These are phyloP conservation scores for Parnassius mnemosyne DNA, from an alignment of 2,888 invertebrate genomes.

Conservation along the genomic window DNA sequence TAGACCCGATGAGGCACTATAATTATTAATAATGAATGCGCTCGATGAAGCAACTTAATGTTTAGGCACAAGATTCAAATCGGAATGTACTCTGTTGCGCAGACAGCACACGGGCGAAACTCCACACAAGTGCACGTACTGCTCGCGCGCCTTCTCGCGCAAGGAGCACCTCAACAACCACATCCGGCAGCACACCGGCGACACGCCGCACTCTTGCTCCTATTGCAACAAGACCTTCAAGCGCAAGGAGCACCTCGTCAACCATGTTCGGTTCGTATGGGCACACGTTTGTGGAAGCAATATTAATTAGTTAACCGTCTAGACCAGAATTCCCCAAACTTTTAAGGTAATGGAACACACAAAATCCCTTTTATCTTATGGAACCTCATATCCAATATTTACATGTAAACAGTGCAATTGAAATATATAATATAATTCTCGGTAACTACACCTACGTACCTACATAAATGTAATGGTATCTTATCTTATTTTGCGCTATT, in stretches of 20 bases:
- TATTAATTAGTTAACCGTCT: neutral
- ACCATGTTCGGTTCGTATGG: constrained; percentile 74
- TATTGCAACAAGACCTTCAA: constrained; percentile 86
- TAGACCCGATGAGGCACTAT: too few relatives aligned
- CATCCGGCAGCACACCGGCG: constrained; percentile 86
- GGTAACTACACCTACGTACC: too few relatives aligned
- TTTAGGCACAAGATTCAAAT: constrained; percentile 43
- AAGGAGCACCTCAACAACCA: constrained; percentile 94
- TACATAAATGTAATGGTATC: too few relatives aligned
- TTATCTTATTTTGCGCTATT: too few relatives aligned
- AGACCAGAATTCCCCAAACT: too few relatives aligned
- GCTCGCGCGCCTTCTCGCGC: constrained; percentile 82
- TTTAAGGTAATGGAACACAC: too few relatives aligned
- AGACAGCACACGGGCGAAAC: constrained; percentile 91
- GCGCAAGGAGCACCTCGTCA: constrained; percentile 86
- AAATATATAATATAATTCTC: too few relatives aligned
- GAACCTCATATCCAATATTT: too few relatives aligned
- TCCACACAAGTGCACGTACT: constrained; percentile 86
- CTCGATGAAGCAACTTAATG: neutral
- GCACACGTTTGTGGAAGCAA: constrained; percentile 5
- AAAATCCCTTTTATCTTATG: too few relatives aligned
- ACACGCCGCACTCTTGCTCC: constrained; percentile 85
- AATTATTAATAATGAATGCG: neutral
- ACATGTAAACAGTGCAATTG: too few relatives aligned
- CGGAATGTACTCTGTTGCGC: constrained; percentile 75